These are phyloP conservation scores for Arenicola marina DNA, from an alignment of 2,888 invertebrate species.

Conservation along the genomic window DNA sequence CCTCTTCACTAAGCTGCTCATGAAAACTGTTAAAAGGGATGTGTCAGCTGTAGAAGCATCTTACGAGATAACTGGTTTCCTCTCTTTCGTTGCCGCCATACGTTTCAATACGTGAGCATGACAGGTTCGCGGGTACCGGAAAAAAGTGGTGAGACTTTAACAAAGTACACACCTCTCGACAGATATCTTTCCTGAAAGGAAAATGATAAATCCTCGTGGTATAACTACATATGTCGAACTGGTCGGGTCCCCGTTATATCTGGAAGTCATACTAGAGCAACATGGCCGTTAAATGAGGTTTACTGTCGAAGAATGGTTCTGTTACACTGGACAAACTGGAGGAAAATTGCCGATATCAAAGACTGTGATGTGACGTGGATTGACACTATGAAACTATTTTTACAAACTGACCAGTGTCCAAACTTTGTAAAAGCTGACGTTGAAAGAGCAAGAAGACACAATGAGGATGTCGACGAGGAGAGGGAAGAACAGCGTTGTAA, in stretches of 20 bases:
- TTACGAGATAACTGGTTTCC: conserved; percentile 26
- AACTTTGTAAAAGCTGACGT: conserved; percentile 16
- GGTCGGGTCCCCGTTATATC: conserved; percentile 13
- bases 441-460: conserved; percentile 4
- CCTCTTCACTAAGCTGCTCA: conserved; percentile 29
- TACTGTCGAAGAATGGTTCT: conserved; percentile 27
- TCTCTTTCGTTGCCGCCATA: conserved; percentile 31
- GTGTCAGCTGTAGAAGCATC: conserved; percentile 33
- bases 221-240: conserved; percentile 6
- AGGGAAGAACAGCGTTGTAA: not conserved
- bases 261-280: conserved; percentile 6
- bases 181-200: conserved; percentile 21
- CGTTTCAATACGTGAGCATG: conserved; percentile 30
- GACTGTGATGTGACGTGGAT: conserved; percentile 21
- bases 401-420: conserved; percentile 31
- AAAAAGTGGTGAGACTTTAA: conserved; percentile 11
- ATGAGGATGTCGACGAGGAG: not conserved
- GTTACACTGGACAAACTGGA: conserved; percentile 34
- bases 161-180: conserved; percentile 25
- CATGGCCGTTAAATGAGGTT: conserved; percentile 32
- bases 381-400: conserved; percentile 20
- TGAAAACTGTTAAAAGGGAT: conserved; percentile 34
- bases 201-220: conserved; percentile 11
- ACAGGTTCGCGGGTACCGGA: conserved; percentile 28
- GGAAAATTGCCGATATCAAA: conserved; percentile 31